Percentiles rank a stretch among this genome's conserved stretches.
These are phyloP conservation scores for Strigamia crassipes DNA, from an alignment of 2,888 invertebrate species.

Conservation along the genomic window DNA sequence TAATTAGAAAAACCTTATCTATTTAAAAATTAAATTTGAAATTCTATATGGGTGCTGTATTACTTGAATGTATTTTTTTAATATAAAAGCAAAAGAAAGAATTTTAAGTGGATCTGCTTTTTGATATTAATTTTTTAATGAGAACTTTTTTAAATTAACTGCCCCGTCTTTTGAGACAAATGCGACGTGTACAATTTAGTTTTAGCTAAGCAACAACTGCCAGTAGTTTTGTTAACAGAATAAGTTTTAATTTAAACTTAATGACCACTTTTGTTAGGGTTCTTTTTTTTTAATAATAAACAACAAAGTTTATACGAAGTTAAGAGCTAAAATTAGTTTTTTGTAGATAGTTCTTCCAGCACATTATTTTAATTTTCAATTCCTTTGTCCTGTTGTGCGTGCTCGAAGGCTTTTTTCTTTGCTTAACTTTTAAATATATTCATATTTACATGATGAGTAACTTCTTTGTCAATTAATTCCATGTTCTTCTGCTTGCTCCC, in stretches of 20 bases:
- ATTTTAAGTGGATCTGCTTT: not conserved
- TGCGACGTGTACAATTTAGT: not conserved
- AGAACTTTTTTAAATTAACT: too few species aligned
- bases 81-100: not conserved
- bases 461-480: conserved; percentile 29
- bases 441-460: conserved; percentile 20
- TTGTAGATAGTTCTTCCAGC: not conserved
- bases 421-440: not conserved
- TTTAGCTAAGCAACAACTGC: not conserved
- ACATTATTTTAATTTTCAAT: conserved; percentile 1
- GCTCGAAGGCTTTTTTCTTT: not conserved
- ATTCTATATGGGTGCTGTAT: not conserved
- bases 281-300: not conserved
- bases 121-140: too few species aligned
- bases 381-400: not conserved
- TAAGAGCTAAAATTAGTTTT: not conserved
- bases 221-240: not conserved
- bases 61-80: not conserved
- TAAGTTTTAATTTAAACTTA: not conserved
- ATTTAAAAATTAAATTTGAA: not conserved
- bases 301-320: not conserved
- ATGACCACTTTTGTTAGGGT: not conserved
- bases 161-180: not conserved
- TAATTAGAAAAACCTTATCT: not conserved
- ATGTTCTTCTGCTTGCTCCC: not conserved